Percentiles rank a stretch among this genome's conserved stretches.
Evolutionary conservation across 2,888 invertebrate genomes (phyloP).

Genomic region (Himalopsyche kuldschensis): DNA sequence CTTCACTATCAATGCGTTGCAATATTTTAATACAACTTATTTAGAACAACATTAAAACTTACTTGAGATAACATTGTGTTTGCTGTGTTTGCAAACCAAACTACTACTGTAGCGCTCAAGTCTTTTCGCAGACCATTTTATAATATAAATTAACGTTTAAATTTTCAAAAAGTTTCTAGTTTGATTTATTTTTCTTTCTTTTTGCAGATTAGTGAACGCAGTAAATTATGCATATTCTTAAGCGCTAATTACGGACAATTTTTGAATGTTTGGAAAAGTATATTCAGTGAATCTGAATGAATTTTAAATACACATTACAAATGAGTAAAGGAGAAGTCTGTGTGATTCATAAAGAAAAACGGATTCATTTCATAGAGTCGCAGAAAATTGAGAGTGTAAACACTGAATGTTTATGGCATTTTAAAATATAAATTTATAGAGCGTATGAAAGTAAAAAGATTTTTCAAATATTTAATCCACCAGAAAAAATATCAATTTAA

Average conservation of each 20-base stretch:
- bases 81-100: background rate
- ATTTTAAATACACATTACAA: background rate
- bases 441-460: no score
- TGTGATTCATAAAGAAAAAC: background rate
- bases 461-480: no score
- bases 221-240: background rate
- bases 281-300: background rate
- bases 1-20: no score
- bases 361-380: no score
- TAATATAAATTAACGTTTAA: background rate
- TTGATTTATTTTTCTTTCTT: background rate
- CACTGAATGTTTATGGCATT: background rate
- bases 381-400: background rate
- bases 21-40: no score
- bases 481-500: no score
- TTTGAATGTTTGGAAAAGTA: background rate
- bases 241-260: background rate
- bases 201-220: background rate
- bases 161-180: background rate
- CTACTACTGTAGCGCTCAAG: background rate
- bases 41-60: background rate
- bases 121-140: background rate
- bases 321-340: background rate
- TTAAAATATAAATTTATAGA: no score
- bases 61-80: background rate